phyloP scores from a whole-genome alignment of 1,140 invertebrate species.

The Heliconius nattereri region DNA sequence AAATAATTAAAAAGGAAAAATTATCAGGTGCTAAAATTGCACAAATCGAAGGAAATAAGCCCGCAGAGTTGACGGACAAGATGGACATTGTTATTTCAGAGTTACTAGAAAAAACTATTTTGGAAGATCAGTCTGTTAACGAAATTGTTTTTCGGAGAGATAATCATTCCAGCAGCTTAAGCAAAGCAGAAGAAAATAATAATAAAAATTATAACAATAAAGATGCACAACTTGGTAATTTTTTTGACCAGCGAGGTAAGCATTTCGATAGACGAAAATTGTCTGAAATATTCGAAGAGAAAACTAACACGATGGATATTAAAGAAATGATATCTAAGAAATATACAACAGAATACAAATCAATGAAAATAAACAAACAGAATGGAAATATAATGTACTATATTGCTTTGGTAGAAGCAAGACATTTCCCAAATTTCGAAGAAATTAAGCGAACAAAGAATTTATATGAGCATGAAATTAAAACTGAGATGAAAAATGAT shows the following conservation, averaged over 20 bases:
- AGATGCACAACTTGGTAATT: slow-evolving; percentile 35
- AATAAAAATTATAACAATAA: slow-evolving; percentile 43
- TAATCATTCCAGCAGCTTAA: slow-evolving; percentile 46
- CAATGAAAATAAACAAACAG: slow-evolving; percentile 39
- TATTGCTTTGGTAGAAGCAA: slow-evolving; percentile 7
- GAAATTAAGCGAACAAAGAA: slow-evolving; percentile 36
- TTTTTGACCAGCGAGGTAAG: slow-evolving; percentile 38
- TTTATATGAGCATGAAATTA: slow-evolving; percentile 37
- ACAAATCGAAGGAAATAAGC: slow-evolving; percentile 59
- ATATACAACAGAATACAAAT: slow-evolving; percentile 27
- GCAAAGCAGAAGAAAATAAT: slow-evolving; percentile 12
- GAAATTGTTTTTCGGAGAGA: slow-evolving; percentile 37
- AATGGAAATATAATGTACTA: slow-evolving; percentile 6
- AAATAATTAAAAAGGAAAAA: slow-evolving; percentile 45
- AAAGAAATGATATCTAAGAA: slow-evolving; percentile 35
- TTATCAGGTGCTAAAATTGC: slow-evolving; percentile 66
- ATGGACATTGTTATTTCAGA: slow-evolving; percentile 71
- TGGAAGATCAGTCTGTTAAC: slow-evolving; percentile 43
- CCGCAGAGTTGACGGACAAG: slow-evolving; percentile 60
- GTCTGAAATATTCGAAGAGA: slow-evolving; percentile 40
- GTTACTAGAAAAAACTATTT: slow-evolving; percentile 59
- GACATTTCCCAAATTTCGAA: slow-evolving; percentile 1
- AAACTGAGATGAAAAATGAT: slow-evolving; percentile 37
- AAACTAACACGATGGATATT: slow-evolving; percentile 34
- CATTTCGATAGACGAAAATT: slow-evolving; percentile 33